Evolutionary conservation across 1,140 invertebrate species (phyloP).

Genomic region (Heliconius hermathena): DNA sequence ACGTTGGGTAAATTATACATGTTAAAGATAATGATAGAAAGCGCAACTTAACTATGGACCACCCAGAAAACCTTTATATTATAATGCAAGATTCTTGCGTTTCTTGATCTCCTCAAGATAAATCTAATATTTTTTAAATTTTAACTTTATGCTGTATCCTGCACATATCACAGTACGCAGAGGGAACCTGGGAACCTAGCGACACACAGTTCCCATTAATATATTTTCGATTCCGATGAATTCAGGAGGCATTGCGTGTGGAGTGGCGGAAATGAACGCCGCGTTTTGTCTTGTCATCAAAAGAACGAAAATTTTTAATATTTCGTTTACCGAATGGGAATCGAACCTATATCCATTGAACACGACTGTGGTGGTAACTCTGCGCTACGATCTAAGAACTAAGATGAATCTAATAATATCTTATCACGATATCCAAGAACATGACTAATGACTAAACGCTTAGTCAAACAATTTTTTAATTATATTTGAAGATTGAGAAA

Average conservation of each 20-base stretch:
- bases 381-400: too few species aligned
- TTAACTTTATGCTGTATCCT: background rate
- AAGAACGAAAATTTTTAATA: too few species aligned
- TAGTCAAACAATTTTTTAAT: background rate
- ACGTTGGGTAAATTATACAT: slow-evolving; percentile 20
- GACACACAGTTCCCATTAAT: too few species aligned
- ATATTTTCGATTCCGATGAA: too few species aligned
- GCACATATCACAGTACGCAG: too few species aligned
- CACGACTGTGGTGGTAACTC: too few species aligned
- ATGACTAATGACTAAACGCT: slow-evolving; percentile 1
- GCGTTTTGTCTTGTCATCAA: too few species aligned
- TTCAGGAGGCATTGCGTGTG: too few species aligned
- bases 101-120: background rate
- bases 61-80: slow-evolving; percentile 23
- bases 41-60: slow-evolving; percentile 18
- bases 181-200: too few species aligned
- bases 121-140: background rate
- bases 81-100: slow-evolving; percentile 5
- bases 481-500: slow-evolving; percentile 1
- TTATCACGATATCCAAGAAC: slow-evolving; percentile 9
- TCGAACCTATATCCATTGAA: too few species aligned
- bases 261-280: too few species aligned
- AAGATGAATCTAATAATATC: background rate
- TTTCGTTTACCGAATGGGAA: too few species aligned
- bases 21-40: slow-evolving; percentile 25